A percentile compares a stretch with the other conserved stretches of the same genome.
phyloP scores from a whole-genome alignment of 2,113 vertebrate species.

The Ranitomeya variabilis region DNA sequence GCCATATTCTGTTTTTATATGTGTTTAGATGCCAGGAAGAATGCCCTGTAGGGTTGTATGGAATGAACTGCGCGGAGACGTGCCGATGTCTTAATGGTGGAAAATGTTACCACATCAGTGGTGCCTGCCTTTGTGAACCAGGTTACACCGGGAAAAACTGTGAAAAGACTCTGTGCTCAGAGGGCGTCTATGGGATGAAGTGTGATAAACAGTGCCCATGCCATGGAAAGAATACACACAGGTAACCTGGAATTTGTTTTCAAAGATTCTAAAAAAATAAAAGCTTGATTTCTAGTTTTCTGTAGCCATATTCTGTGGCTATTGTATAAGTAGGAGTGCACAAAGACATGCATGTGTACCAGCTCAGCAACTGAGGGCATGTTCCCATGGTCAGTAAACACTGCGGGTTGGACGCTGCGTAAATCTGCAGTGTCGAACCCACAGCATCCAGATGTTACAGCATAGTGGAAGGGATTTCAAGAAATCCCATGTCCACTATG shows the following conservation, averaged over 20 bases:
- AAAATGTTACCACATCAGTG: conserved; percentile 88
- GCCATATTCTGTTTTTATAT: neutral
- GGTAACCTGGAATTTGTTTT: conserved; percentile 69
- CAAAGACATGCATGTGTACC: neutral
- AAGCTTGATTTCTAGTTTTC: neutral
- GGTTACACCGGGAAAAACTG: conserved; percentile 87
- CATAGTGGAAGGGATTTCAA: too few relatives aligned
- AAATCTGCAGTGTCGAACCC: too few relatives aligned
- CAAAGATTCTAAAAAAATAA: neutral
- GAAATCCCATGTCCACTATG: too few relatives aligned
- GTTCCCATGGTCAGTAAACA: too few relatives aligned
- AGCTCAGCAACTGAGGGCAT: neutral
- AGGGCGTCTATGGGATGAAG: conserved; percentile 84
- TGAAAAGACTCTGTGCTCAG: conserved; percentile 81
- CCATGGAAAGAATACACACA: conserved; percentile 79
- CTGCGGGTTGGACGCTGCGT: too few relatives aligned
- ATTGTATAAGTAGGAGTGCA: neutral
- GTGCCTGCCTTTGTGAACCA: conserved; percentile 86
- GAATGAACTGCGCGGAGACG: conserved; percentile 77
- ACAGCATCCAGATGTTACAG: too few relatives aligned
- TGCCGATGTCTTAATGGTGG: conserved; percentile 86
- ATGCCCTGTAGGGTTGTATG: conserved; percentile 86
- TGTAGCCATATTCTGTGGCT: neutral
- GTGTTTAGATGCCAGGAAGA: conserved; percentile 88
- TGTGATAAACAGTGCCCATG: conserved; percentile 90